Evolutionary conservation across 2,888 invertebrate genomes (phyloP), one percentile per base, ranked within the genome.

Genomic region (Noctua comes): DNA sequence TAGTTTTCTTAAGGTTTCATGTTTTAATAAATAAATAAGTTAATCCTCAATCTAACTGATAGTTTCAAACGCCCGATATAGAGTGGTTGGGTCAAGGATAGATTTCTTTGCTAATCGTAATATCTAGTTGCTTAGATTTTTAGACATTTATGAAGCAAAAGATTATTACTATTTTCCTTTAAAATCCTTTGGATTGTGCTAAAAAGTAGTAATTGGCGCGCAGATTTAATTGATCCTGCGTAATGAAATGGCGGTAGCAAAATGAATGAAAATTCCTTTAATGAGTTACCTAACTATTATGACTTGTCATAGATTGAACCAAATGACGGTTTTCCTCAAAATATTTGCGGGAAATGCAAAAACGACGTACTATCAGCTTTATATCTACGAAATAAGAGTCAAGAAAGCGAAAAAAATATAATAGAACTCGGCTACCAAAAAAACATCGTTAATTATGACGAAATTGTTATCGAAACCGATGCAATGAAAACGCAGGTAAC

Each of bases 301-400:
- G 2, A 65, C 11, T 77, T 59, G 46, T 68, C n/a, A 10, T 66
- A 88, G 87, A 86, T 88, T 21, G 59, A 83, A 62, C 48, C 72
- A n/a, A 81, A 83, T 16, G 86, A 88, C 51, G 80, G 81, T 2
- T 72, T 87, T 8, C 86, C 87, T 1, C 87, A 88, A 72, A 79
- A 54, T 0, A 79, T 87, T 78, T 88, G 87, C 62, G 68, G 1
- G 3, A 69, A 71, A 59, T 87, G 87, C 43, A 87, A 70, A 36
- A 36, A 72, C 11, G 80, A 43, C 27, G 82, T 84, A 1, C 18
- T 80, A n/a, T 51, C 68, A 6, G 86, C 86, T 13, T 18, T 77
- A 65, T 0, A 66, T 21, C 78, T 86, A 5, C 74, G 86, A 62
- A 84, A 70, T 2, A 73, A 18, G 18, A 85, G 87, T 48, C 62